Evolutionary conservation across 2,113 vertebrate species (phyloP), one percentile per base, ranked within the genome.

Genomic region (Python bivittatus): DNA sequence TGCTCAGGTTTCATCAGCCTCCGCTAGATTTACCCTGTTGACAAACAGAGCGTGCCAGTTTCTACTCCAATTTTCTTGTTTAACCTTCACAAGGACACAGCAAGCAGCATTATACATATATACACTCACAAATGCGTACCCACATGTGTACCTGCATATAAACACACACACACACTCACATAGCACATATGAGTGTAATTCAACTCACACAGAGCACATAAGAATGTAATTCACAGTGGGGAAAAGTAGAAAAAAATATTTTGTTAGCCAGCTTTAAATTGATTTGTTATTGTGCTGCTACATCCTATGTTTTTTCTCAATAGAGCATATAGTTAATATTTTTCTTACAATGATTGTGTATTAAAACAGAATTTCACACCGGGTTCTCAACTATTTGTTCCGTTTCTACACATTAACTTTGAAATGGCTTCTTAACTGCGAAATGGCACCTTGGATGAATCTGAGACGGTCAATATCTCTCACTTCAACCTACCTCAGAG

Each of bases 71-170:
- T 27, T 72, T 54, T 57, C 52, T 79, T 42, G 56, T 61, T 42
- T 92, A 88, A 92, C 91, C 91, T 92, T 89, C 72, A 88, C 22
- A 60, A 88, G 27, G 48, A 64, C 86, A 57, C 25, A 88, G 53
- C 3, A 29, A 91, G 91, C 6, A 44, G 22, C 1, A n/a, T 54
- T 44, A 33, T 54, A 6, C 33, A 38, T 89, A 23, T 84, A 89
- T 8, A 53, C 17, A 56, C 61, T 4, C 33, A 88, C 17, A 42
- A 3, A 79, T 22, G 33, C 17, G 42, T 42, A 79, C 17, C 42
- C 33, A 42, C 33, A 79, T 7, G 42, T 7, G 42, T 23, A 42
- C 20, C 9, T 42, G 33, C 72, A 79, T 8, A 42, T 79, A 79
- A 48, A 48, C 48, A 48, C 48, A 48, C 48, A 48, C 4, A 48